Base-by-base conservation (phyloP, 2,888 invertebrate species). In the Lepidocyrtoides sp. region DNA sequence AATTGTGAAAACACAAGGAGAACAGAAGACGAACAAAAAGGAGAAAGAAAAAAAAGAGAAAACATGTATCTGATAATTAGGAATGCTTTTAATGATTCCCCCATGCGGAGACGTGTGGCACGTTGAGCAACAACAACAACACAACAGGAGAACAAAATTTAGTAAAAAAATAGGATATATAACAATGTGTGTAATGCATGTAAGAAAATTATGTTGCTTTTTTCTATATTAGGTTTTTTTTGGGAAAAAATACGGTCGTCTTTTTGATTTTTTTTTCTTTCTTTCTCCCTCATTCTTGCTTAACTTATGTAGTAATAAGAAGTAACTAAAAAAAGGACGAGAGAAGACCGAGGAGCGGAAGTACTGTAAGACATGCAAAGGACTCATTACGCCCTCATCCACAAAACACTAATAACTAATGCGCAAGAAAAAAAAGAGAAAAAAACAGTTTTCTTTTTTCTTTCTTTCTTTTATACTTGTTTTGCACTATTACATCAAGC, bases 61-160 rank as follows among this genome's bases (percentile, higher is more conserved):
- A 92, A 51, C 86, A 86, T 91, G 86, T 92, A 94, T 94, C 93
- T 93, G 94, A 94, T 94, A 94, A 94, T 94, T 94, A 94, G 93
- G 92, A 93, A 94, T 91, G 94, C 93, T 94, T 94, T 94, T 94
- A 94, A 94, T 94, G 94, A 94, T 93, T 94, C 93, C 92, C 93
- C 89, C 92, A 91, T 92, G 91, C 84, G 87, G 77, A 75, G 83
- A 79, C 79, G 79, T 60, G 72, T 84, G 69, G 84, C 84, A 84
- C 84, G 84, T 84, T n/a, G n/a, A n/a, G n/a, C n/a, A n/a, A n/a
- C n/a, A n/a, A 48, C n/a, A 23, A 2, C 66, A 66, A 10, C 66
- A 20, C 51, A 48, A 36, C 48, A n/a, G 20, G 29, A 41, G 26
- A 57, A 75, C 32, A 48, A 79, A 26, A 79, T 4, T 26, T 26